Base-by-base conservation (phyloP, 2,888 invertebrate genomes). In the Taphrorychus bicolor region DNA sequence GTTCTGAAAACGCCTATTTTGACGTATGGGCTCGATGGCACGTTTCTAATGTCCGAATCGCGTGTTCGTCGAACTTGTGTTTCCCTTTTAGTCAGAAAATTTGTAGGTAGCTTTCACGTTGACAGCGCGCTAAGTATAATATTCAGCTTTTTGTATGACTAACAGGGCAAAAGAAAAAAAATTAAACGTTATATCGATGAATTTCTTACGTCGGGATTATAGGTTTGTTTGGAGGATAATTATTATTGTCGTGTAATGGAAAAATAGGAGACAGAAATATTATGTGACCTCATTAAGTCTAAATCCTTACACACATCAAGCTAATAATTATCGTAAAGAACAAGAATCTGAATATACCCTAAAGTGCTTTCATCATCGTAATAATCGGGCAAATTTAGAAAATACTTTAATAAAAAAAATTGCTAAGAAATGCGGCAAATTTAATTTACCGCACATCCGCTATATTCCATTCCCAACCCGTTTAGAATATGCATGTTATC, bases 11-110 rank as follows among this genome's bases (percentile, higher is more conserved):
- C 73, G 70, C 72, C 72, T 69, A 61, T 69, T 71, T 64, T 69
- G 71, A 72, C 74, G 66, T 72, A 72, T 72, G 69, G 69, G 69
- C 68, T 68, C 66, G 64, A 65, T 68, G 68, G 59, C 63, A 66
- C 60, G 59, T 56, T 68, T 66, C 69, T 74, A 74, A 74, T 74
- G 74, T 67, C 57, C 17, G 70, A 61, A 71, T 73, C 62, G 74
- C 74, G 74, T 74, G 74, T 16, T 9, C 22, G 4, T 3, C 22
- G 40, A 42, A 42, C 19, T 58, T 21, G 23, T 45, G 22, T 45
- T 58, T 58, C 48, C 58, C 23, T 5, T 22, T 9, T 21, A 45
- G 56, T 56, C 32, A 40, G 40, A 56, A 56, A 32, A 56, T 56
- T 56, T 40, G 32, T 40, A 40, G 17, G 21, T 56, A 56, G 18